Evolutionary conservation across 1,140 invertebrate genomes (phyloP).

Genomic region (Coptotermes formosanus): DNA sequence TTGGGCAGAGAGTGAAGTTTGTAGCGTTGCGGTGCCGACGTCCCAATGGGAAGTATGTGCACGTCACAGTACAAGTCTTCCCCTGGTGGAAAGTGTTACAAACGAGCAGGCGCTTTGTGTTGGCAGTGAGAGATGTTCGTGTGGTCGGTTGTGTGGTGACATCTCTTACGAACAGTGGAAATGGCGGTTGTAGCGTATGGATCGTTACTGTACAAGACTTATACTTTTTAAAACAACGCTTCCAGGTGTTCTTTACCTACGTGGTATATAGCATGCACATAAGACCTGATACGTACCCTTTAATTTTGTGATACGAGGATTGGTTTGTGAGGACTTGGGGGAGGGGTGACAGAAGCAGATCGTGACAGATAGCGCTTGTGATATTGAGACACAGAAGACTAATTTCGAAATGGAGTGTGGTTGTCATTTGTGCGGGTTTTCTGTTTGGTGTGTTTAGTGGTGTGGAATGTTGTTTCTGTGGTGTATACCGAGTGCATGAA

Average conservation of each 20-base stretch:
- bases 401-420: neutral
- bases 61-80: neutral
- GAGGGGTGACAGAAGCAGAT: constrained; percentile 12
- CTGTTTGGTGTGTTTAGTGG: neutral
- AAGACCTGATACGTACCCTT: neutral
- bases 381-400: neutral
- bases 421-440: neutral
- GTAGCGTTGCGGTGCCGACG: neutral
- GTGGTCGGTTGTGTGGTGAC: neutral
- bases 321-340: neutral
- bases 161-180: neutral
- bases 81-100: neutral
- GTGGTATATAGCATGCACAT: neutral
- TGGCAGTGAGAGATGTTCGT: neutral
- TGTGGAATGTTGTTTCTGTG: neutral
- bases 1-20: neutral
- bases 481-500: neutral
- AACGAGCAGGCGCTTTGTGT: neutral
- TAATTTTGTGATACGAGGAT: neutral
- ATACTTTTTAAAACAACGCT: neutral
- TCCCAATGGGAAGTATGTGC: neutral
- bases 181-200: neutral
- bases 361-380: neutral
- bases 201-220: neutral
- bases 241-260: neutral